phyloP scores from a whole-genome alignment of 23 tunicate genomes.

The Clavelina lepadiformis region DNA sequence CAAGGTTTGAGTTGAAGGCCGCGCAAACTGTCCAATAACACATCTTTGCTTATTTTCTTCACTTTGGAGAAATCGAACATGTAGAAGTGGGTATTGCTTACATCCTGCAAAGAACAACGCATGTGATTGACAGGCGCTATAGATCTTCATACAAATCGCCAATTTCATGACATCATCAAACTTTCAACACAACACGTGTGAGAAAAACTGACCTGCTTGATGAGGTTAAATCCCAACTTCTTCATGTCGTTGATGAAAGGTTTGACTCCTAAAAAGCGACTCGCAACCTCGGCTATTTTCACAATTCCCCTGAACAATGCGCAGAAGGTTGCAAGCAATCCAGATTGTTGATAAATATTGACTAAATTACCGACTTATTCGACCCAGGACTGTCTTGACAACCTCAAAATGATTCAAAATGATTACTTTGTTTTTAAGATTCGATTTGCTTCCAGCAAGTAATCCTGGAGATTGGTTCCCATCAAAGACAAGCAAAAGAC shows the following conservation, averaged over 20 bases:
- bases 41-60: neutral
- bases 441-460: constrained; percentile 74
- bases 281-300: constrained; percentile 82
- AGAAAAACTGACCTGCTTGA: constrained; percentile 27
- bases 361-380: no score
- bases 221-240: constrained; percentile 51
- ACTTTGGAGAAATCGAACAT: constrained; percentile 57
- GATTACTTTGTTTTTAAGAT: constrained; percentile 58
- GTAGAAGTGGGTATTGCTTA: constrained; percentile 51
- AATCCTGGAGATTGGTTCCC: constrained; percentile 72
- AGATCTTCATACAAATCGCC: no score
- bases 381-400: no score
- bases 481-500: constrained; percentile 73
- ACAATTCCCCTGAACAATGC: constrained; percentile 35
- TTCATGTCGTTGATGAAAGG: constrained; percentile 43
- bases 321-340: no score
- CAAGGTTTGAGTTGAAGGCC: constrained; percentile 42
- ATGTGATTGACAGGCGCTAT: no score
- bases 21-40: neutral
- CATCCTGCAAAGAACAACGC: constrained; percentile 30
- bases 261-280: constrained; percentile 48
- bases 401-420: neutral
- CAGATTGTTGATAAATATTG: neutral
- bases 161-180: no score
- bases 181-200: neutral